Evolutionary conservation across 2,797 vertebrate genomes (phyloP).

Genomic region (Spea hammondii): DNA sequence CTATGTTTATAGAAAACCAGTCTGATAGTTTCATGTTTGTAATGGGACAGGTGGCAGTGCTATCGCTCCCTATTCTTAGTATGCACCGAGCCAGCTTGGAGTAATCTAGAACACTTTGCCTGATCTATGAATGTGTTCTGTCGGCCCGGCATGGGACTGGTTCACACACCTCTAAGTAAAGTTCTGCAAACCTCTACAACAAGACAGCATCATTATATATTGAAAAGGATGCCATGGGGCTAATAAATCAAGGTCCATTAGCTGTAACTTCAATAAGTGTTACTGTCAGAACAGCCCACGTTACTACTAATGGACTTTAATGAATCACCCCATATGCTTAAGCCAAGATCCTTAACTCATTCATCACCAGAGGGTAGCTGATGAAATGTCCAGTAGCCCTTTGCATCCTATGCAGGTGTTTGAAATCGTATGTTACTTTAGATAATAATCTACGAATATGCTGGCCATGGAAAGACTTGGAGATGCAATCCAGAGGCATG

Average conservation of each 20-base stretch:
- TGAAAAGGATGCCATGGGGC: conserved; percentile 3
- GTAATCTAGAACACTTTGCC: too few species aligned
- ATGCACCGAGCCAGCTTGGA: too few species aligned
- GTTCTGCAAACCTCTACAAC: background rate
- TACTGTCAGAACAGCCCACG: conserved; percentile 5
- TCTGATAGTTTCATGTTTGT: too few species aligned
- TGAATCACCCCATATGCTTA: background rate
- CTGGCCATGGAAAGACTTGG: too few species aligned
- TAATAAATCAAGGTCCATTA: conserved; percentile 10
- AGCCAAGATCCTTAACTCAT: background rate
- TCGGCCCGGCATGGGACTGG: background rate
- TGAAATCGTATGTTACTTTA: too few species aligned
- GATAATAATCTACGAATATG: too few species aligned
- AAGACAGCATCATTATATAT: background rate
- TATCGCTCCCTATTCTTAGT: too few species aligned
- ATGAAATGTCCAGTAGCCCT: background rate
- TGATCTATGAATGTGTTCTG: too few species aligned
- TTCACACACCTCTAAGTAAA: background rate
- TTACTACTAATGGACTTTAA: conserved; percentile 1
- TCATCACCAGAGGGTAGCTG: background rate
- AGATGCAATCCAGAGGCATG: too few species aligned
- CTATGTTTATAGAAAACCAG: too few species aligned
- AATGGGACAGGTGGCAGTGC: too few species aligned
- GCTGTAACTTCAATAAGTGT: conserved; percentile 1
- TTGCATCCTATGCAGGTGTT: background rate